Percentiles rank a stretch among this genome's conserved stretches.
phyloP scores from a whole-genome alignment of 1,140 invertebrate genomes.

The Babylonia areolata region DNA sequence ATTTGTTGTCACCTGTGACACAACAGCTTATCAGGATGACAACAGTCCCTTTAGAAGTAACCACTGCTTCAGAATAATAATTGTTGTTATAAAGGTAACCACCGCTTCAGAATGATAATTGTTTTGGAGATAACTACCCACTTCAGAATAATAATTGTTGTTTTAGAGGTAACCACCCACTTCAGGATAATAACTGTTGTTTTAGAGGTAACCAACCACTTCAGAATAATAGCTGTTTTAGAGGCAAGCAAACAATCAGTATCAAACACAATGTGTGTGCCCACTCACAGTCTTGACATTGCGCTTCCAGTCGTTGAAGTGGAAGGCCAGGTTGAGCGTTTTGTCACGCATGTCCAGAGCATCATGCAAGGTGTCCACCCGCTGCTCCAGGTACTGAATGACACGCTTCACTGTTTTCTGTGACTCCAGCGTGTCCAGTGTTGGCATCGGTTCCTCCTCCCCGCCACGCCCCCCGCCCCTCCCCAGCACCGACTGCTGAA shows the following conservation, averaged over 20 bases:
- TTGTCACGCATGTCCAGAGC: slow-evolving; percentile 76
- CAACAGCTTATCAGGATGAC: no score
- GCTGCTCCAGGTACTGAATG: slow-evolving; percentile 70
- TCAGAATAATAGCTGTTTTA: no score
- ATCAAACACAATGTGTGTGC: not conserved
- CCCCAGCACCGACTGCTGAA: slow-evolving; percentile 57
- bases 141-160: no score
- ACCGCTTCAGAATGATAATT: no score
- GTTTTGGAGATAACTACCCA: no score
- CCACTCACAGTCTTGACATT: slow-evolving; percentile 67
- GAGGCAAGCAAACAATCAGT: not conserved
- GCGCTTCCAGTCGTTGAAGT: slow-evolving; percentile 66
- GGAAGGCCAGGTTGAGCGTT: slow-evolving; percentile 78
- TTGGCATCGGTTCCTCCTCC: slow-evolving; percentile 66
- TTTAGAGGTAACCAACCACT: no score
- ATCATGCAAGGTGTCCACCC: slow-evolving; percentile 66
- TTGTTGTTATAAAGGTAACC: no score
- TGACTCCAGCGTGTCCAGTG: slow-evolving; percentile 72
- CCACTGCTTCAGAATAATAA: no score
- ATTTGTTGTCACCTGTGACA: no score
- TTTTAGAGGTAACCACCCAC: no score
- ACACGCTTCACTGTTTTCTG: slow-evolving; percentile 73
- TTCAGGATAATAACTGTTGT: no score
- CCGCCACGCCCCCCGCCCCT: slow-evolving; percentile 54
- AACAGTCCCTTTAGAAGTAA: no score